Evolutionary conservation across 23 tunicate genomes (phyloP), one percentile per base, ranked within the genome.

Genomic region (Styela clava): DNA sequence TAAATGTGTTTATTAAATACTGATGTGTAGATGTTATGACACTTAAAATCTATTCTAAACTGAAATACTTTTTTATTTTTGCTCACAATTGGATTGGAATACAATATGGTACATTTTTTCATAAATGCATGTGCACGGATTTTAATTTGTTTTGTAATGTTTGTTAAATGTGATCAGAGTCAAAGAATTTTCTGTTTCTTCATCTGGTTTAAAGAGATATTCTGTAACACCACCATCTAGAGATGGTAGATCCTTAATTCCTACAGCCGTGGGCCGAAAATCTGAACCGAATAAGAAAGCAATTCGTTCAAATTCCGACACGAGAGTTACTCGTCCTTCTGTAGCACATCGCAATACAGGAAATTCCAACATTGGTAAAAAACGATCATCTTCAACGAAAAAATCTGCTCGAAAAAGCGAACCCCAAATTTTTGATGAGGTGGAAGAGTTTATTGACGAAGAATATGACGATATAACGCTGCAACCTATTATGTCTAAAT

Each of bases 131-230:
- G n/a, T n/a, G n/a, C n/a, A n/a, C n/a, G n/a, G n/a, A n/a, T 44
- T 44, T 44, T 44, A 44, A 5, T 44, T 44, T 44, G 56, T 44
- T 44, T 44, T 7, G 56, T 44, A 44, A 5, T 44, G 7, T 7
- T 44, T 44, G 56, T 44, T 44, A 44, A 7, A 12, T 44, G 12
- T 65, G 9, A 65, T 3, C 16, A 65, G 70, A 65, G 70, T 65
- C 5, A 65, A 65, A 65, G 70, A 65, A 65, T 65, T 65, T 65
- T 24, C 31, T 65, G 70, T 65, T 9, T 65, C 70, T 44, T 44
- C 56, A 44, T 44, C 56, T 44, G 56, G 56, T 44, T 5, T 44
- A 5, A 44, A 44, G 56, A 7, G 56, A 44, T 44, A 44, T 12
- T 44, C 56, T 12, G 56, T 44, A 7, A 44, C 56, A 5, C 56